These are phyloP conservation scores for Seladonia tumulorum DNA, from an alignment of 2,888 invertebrate genomes.

Conservation along the genomic window DNA sequence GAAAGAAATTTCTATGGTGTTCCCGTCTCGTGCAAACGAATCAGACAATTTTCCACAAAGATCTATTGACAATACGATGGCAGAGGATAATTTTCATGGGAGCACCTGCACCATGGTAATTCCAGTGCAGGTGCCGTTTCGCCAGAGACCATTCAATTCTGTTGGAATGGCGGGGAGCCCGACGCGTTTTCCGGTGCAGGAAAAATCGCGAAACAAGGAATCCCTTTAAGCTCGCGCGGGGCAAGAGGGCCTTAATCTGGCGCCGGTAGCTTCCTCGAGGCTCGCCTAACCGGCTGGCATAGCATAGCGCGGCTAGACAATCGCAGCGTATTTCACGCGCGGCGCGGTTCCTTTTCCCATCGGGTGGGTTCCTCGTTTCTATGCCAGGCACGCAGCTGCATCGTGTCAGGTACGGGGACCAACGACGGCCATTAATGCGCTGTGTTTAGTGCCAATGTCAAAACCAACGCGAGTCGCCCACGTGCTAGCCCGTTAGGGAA, in stretches of 20 bases:
- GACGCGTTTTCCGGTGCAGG: background rate
- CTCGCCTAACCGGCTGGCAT: background rate
- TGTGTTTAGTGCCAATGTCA: conserved; percentile 77
- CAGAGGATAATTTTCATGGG: background rate
- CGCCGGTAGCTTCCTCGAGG: background rate
- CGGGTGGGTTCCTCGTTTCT: background rate
- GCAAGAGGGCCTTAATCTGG: background rate
- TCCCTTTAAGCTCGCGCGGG: background rate
- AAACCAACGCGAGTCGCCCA: conserved; percentile 77
- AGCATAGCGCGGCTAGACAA: background rate
- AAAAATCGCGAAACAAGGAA: background rate
- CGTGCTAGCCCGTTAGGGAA: conserved; percentile 44
- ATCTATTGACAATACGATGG: too few species aligned
- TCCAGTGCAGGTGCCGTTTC: background rate
- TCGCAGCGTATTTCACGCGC: conserved; percentile 13
- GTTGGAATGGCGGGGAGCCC: background rate
- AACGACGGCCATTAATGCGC: conserved; percentile 52
- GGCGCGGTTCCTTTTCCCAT: conserved; percentile 2
- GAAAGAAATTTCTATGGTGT: too few species aligned
- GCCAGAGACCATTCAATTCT: background rate
- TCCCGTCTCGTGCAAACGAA: too few species aligned
- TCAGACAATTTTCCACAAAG: too few species aligned
- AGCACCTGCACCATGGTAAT: background rate
- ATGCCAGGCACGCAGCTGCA: conserved; percentile 11
- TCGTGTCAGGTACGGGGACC: conserved; percentile 15